Evolutionary conservation across 2,888 invertebrate genomes (phyloP).

Genomic region (Dermolepida albohirtum): DNA sequence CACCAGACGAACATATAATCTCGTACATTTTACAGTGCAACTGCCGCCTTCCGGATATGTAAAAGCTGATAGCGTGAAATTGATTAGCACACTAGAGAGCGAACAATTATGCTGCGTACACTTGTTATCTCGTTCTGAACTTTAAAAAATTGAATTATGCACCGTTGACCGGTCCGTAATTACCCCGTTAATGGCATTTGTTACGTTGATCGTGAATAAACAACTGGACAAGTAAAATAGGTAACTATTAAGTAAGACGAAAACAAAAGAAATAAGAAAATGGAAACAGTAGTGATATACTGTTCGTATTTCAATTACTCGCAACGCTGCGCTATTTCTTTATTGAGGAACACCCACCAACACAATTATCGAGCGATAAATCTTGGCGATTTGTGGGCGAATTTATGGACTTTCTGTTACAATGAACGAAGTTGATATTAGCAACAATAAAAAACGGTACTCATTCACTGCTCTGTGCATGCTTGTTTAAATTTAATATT

Average conservation of each 20-base stretch:
- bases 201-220: not conserved
- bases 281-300: conserved; percentile 10
- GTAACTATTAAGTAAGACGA: not conserved
- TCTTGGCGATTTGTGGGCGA: conserved; percentile 31
- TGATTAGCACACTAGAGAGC: conserved; percentile 10
- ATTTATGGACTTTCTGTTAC: conserved; percentile 20
- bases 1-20: not conserved
- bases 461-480: too few species aligned
- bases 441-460: not conserved
- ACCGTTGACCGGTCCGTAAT: conserved; percentile 8
- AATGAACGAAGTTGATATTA: not conserved
- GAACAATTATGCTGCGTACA: not conserved
- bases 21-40: conserved; percentile 9
- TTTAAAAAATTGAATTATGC: conserved; percentile 10
- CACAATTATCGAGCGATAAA: conserved; percentile 25
- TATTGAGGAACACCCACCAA: conserved; percentile 19
- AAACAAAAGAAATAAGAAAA: not conserved
- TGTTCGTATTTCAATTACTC: conserved; percentile 24
- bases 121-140: not conserved
- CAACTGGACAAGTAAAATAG: conserved; percentile 5
- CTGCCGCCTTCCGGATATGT: conserved; percentile 23
- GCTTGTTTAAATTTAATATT: too few species aligned
- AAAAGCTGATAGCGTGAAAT: conserved; percentile 15
- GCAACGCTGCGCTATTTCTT: not conserved
- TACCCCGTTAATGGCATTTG: conserved; percentile 4